Conservation (phyloP, 2,113 vertebrate genomes). For the Gadus chalcogrammus region DNA sequence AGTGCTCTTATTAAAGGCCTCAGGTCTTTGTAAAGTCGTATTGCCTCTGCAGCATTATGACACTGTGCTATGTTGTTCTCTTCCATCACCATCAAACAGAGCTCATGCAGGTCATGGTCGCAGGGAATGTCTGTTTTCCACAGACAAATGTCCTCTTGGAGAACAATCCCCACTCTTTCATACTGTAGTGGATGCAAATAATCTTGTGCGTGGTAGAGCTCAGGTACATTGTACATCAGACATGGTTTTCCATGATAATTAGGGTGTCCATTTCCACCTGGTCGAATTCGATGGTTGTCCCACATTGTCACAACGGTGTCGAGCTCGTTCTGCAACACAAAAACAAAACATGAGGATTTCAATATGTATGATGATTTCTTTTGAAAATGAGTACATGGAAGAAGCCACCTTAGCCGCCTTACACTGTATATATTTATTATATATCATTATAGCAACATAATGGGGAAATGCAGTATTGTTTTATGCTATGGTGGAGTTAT, state of each 20-base stretch:
- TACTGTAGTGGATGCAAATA: constrained; percentile 20
- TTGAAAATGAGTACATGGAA: neutral
- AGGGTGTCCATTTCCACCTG: constrained; percentile 9
- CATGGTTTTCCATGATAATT: constrained; percentile 15
- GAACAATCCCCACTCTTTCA: constrained; percentile 19
- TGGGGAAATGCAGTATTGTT: too few relatives aligned
- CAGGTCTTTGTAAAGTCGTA: constrained; percentile 12
- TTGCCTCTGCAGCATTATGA: constrained; percentile 7
- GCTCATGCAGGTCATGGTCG: constrained; percentile 16
- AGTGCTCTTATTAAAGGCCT: constrained; percentile 20
- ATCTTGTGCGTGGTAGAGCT: constrained; percentile 17
- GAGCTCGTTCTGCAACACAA: constrained; percentile 15
- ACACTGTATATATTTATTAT: neutral
- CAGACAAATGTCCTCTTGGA: constrained; percentile 10
- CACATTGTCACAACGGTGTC: constrained; percentile 23
- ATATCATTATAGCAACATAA: neutral
- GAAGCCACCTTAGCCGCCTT: neutral
- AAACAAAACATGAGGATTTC: neutral
- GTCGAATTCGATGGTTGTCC: constrained; percentile 26
- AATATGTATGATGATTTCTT: neutral
- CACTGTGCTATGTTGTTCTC: constrained; percentile 5
- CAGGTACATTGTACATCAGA: constrained; percentile 19
- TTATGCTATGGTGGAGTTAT: too few relatives aligned
- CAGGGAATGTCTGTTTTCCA: constrained; percentile 26
- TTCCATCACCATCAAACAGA: constrained; percentile 21